Evolutionary conservation across 2,888 invertebrate genomes (phyloP), one percentile per base, ranked within the genome.

Genomic region (Congeria kusceri): DNA sequence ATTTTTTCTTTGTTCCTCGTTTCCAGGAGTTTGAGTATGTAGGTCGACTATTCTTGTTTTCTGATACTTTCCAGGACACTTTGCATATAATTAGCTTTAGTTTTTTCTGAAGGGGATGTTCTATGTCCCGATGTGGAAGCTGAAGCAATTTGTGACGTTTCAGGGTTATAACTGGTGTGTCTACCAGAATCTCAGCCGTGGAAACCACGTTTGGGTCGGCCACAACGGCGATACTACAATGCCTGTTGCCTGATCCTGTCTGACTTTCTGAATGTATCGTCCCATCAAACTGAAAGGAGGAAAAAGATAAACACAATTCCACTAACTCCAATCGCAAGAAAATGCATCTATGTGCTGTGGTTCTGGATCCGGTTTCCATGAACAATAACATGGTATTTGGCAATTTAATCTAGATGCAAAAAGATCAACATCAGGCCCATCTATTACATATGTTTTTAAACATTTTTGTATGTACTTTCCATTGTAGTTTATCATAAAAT

Each of bases 151-250:
- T 20, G 39, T 66, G 32, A 7, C 25, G 20, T 32, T 57, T 57
- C n/a, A 1, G 28, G 27, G 64, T 25, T 1, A 64, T 63, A n/a
- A 71, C 25, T 46, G 64, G 71, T 18, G 13, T 27, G 23, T 71
- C 57, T 5, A 58, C 56, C 44, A 64, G 29, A 20, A 58, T 44
- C 5, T 46, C 4, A 32, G 9, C 56, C 72, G 65, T 28, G 59
- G n/a, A 32, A 32, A 32, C 32, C 32, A 32, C 32, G 32, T 29
- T 66, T 53, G 9, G 66, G 66, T 20, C n/a, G n/a, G 53, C 73
- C 73, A 66, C 13, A 61, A 27, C 13, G 32, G 66, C 4, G 73
- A 66, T 49, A 73, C 49, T n/a, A 73, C 5, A n/a, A 66, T 28
- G 9, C 29, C 61, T n/a, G 18, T 47, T 25, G 66, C 66, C 25